Percentiles rank a stretch among this genome's conserved stretches.
These are phyloP conservation scores for Poeciliopsis turneri DNA, from an alignment of 2,797 vertebrate genomes.

Conservation along the genomic window DNA sequence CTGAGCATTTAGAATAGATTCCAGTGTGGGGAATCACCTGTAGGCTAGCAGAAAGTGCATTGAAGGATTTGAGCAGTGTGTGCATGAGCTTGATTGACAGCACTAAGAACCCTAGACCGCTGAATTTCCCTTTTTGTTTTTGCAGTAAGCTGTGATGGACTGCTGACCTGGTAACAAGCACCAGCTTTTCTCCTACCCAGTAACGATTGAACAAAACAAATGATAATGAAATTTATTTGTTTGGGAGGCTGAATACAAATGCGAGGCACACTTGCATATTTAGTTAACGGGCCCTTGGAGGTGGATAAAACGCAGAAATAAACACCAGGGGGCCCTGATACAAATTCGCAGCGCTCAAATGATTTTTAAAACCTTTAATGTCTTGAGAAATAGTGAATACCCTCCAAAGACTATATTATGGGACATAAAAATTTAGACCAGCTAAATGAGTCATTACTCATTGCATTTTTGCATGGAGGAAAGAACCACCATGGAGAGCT, in stretches of 20 bases:
- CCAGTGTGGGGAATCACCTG: too few relatives aligned
- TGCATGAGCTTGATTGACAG: too few relatives aligned
- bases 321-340: not conserved
- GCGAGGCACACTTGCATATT: not conserved
- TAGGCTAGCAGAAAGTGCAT: too few relatives aligned
- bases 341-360: not conserved
- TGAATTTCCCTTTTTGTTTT: not conserved
- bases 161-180: not conserved
- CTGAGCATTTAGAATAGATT: too few relatives aligned
- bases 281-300: slow-evolving; percentile 5
- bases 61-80: too few relatives aligned
- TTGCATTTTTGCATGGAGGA: not conserved
- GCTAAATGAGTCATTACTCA: slow-evolving; percentile 15
- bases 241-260: not conserved
- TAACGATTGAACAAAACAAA: not conserved
- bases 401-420: slow-evolving; percentile 8
- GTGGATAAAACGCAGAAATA: not conserved
- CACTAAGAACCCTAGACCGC: too few relatives aligned
- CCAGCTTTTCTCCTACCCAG: not conserved
- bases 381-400: slow-evolving; percentile 11
- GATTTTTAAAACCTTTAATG: slow-evolving; percentile 5
- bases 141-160: not conserved
- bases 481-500: not conserved
- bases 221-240: not conserved
- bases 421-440: slow-evolving; percentile 15